Conservation (phyloP, 2,797 vertebrate species). For the Sebastes miniatus region DNA sequence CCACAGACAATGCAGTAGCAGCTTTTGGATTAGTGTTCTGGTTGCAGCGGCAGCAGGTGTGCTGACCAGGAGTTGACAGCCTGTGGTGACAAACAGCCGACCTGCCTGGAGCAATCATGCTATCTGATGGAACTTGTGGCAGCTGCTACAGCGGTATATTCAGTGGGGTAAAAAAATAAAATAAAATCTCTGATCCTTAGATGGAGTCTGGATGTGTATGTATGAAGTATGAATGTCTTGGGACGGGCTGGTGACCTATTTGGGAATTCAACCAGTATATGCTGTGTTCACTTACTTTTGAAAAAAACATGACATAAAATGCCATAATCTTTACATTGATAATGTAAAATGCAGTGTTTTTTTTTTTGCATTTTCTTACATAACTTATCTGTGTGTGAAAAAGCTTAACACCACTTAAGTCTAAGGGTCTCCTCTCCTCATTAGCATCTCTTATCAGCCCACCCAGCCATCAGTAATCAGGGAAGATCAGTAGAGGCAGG, state of each 20-base stretch:
- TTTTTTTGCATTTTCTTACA: neutral
- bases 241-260: neutral
- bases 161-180: neutral
- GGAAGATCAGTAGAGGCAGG: constrained; percentile 70
- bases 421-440: constrained; percentile 45
- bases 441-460: constrained; percentile 71
- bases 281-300: neutral
- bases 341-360: neutral
- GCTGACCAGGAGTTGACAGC: constrained; percentile 44
- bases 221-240: neutral
- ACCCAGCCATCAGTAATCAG: constrained; percentile 74
- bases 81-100: constrained; percentile 31
- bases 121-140: constrained; percentile 62
- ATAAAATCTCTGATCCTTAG: neutral
- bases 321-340: neutral
- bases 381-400: constrained; percentile 11
- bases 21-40: constrained; percentile 33
- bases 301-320: neutral
- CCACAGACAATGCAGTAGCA: constrained; percentile 40
- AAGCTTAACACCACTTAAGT: constrained; percentile 25
- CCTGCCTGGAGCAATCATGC: constrained; percentile 46
- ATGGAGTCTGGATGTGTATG: neutral
- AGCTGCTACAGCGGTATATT: constrained; percentile 46
- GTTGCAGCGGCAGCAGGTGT: constrained; percentile 59
- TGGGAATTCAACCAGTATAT: neutral